Base-by-base conservation (phyloP, 2,888 invertebrate species). In the Autographa pulchrina region DNA sequence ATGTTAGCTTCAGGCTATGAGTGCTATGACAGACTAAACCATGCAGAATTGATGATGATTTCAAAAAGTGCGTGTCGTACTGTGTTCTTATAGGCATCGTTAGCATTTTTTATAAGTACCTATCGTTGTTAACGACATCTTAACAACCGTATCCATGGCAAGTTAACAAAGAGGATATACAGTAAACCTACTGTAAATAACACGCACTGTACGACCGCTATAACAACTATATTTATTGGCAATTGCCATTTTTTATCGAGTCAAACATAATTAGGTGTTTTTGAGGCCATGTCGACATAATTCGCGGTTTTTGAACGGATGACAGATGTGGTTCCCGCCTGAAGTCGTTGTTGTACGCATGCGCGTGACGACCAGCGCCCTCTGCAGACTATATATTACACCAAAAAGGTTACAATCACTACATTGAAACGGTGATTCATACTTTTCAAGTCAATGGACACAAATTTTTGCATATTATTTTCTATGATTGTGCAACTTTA, bases 241-340 rank as follows among this genome's bases (percentile, higher is more conserved):
- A 83, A 81, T 78, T 77, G 65, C 66, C 32, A 68, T 64, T 74
- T 72, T 74, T 77, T 32, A 9, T 65, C 41, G 9, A 63, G 48
- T 14, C 58, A 69, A 63, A 75, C 66, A 31, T 78, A 65, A 78
- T 77, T 71, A 77, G 20, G 63, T 64, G 32, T 54, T 77, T 78
- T 71, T 67, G 65, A 78, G 71, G 72, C 56, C 65, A 70, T 72
- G 76, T 68, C 62, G 38, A 62, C 71, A 62, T 85, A 85, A 84
- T 88, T 81, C 61, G 80, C 77, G 65, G 80, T 82, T 83, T 80
- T 72, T 67, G 68, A 72, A 75, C 84, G 82, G 79, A 87, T 88
- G 89, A 85, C 87, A 87, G 78, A 84, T 85, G 83, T 65, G 58
- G 73, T 81, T 85, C 86, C 89, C 87, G 84, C 85, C 85, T 72